Evolutionary conservation across 2,888 invertebrate genomes (phyloP), one percentile per base, ranked within the genome.

Genomic region (Lepidocyrtoides sp.): DNA sequence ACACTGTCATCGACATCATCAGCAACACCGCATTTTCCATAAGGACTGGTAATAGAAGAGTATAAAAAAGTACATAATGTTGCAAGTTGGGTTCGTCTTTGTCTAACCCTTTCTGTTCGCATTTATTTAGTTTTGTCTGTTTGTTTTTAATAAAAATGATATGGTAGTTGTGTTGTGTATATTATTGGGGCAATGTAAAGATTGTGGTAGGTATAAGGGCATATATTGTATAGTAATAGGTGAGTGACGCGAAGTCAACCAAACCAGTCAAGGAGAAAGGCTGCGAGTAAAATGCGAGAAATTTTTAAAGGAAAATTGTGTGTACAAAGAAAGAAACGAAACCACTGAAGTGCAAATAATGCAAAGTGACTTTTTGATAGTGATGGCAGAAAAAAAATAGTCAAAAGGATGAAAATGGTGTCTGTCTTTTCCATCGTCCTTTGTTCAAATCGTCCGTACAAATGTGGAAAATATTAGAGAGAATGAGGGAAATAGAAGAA

Each of bases 1-100:
- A 57, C 87, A 77, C 29, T 29, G 60, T 29, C 60, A 29, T 63
- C 60, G 12, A 26, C n/a, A 63, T 29, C 14, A 63, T 63, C 60
- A 26, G 26, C 26, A 26, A 12, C 3, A 4, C 29, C 26, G 12
- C 12, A 2, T 23, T 1, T 26, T 4, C 10, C 14, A 10, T 5
- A 4, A 63, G 17, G 57, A 57, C 20, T 20, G 3, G 5, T 20
- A 57, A 20, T 20, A 17, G 2, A 57, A 57, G 4, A 23, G 3
- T 2, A 10, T 26, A 12, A 63, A 26, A 51, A 2, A 10, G 14
- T 51, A 12, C n/a, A 51, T 14, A 23, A 26, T 48, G 48, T 48
- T 20, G 14, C 17, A 17, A n/a, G 32, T 36, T 36, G 5, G 32
- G n/a, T 36, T 66, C 17, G 29, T 51, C n/a, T 66, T n/a, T 36